phyloP scores from a whole-genome alignment of 2,888 invertebrate species.

The Lasioglossum zephyrum region DNA sequence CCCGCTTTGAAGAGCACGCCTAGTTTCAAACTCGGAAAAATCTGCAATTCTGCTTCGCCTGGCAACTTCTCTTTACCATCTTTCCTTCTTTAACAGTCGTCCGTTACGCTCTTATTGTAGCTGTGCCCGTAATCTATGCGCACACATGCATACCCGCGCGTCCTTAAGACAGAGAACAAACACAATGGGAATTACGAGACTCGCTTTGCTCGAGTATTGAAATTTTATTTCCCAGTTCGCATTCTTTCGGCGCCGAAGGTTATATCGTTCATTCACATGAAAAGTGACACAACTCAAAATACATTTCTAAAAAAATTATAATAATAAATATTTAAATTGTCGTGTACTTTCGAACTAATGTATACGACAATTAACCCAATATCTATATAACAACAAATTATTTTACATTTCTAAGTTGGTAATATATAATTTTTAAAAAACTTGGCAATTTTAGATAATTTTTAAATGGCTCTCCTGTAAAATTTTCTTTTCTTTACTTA shows the following conservation, averaged over 20 bases:
- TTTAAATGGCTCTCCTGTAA: no score
- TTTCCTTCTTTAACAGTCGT: slow-evolving; percentile 43
- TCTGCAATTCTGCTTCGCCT: slow-evolving; percentile 72
- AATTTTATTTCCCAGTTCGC: neutral
- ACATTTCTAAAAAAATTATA: no score
- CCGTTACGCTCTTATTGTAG: slow-evolving; percentile 58
- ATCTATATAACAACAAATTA: no score
- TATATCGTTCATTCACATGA: no score
- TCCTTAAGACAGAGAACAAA: neutral
- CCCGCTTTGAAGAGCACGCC: slow-evolving; percentile 75
- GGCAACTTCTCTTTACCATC: slow-evolving; percentile 64
- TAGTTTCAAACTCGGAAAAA: slow-evolving; percentile 81
- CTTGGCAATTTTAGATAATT: no score
- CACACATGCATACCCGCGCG: neutral
- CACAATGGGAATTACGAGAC: neutral
- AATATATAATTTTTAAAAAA: no score
- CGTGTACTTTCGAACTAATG: no score
- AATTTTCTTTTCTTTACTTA: no score
- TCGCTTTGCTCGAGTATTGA: neutral
- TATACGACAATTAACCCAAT: no score
- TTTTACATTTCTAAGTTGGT: no score
- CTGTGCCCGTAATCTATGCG: neutral
- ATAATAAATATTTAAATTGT: no score
- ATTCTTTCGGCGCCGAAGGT: neutral
- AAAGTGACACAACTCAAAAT: no score